These are phyloP conservation scores for Orbicella faveolata DNA, from an alignment of 64 coral and sea anemone species.

Conservation along the genomic window DNA sequence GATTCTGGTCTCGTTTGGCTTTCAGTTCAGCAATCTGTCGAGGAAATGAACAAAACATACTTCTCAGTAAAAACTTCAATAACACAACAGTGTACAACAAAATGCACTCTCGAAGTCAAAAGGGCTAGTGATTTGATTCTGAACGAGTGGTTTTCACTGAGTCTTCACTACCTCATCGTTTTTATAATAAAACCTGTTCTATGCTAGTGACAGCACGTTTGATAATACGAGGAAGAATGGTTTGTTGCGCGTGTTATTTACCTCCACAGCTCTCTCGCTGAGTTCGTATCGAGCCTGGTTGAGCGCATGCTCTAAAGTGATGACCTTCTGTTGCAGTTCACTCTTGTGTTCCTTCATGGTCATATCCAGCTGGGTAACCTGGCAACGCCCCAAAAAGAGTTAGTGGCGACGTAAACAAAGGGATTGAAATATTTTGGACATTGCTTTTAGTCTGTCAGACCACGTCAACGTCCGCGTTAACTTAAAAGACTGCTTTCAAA, in stretches of 20 bases:
- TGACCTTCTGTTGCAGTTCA: slow-evolving; percentile 83
- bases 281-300: slow-evolving; percentile 91
- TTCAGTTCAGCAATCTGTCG: slow-evolving; percentile 80
- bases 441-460: no score
- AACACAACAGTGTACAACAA: background rate
- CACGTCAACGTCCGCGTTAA: no score
- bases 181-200: background rate
- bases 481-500: no score
- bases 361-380: slow-evolving; percentile 92
- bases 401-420: background rate
- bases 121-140: no score
- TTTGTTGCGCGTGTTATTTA: background rate
- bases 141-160: no score
- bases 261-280: slow-evolving; percentile 93
- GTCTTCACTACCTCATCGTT: no score
- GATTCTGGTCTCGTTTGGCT: slow-evolving; percentile 83
- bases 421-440: background rate
- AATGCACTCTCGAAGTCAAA: no score
- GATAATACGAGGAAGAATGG: background rate
- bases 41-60: background rate
- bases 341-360: slow-evolving; percentile 91
- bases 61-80: background rate
- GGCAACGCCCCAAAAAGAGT: background rate
- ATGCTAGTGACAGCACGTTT: background rate
- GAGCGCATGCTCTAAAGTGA: slow-evolving; percentile 80